A percentile compares a stretch with the other conserved stretches of the same genome.
Conservation (phyloP, 2,113 vertebrate species). For the Cisticola juncidis region DNA sequence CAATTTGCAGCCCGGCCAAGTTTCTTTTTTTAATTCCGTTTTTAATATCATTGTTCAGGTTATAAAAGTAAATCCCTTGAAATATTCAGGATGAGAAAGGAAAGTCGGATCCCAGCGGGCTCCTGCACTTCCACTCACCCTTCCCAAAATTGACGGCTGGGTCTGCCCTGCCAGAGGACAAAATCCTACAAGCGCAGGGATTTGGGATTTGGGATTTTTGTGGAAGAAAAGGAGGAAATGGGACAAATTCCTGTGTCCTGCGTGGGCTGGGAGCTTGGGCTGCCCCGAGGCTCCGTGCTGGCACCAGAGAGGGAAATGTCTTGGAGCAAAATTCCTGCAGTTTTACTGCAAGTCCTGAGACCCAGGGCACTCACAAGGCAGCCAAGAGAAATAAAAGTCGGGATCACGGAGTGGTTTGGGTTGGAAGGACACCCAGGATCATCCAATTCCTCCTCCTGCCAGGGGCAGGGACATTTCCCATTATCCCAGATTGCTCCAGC, state of each 20-base stretch:
- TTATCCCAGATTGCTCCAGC: accelerated
- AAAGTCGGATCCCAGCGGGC: accelerated
- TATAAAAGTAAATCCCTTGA: not conserved
- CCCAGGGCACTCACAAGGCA: not conserved
- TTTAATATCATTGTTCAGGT: not conserved
- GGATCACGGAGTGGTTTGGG: not conserved
- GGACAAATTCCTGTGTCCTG: not conserved
- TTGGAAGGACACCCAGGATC: not conserved
- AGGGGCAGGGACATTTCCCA: not conserved
- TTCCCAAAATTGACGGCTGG: accelerated
- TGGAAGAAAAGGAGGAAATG: not conserved
- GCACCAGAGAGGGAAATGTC: not conserved
- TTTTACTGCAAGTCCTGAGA: not conserved
- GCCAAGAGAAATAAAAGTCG: not conserved
- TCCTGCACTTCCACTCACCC: not conserved
- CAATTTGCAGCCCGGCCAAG: not conserved
- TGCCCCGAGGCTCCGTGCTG: not conserved
- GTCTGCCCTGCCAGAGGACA: not conserved
- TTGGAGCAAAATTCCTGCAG: not conserved
- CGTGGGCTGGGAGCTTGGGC: not conserved
- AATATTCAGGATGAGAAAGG: not conserved
- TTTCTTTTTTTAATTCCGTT: not conserved
- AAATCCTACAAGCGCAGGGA: not conserved
- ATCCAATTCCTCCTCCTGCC: not conserved
- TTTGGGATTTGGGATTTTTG: not conserved